Evolutionary conservation across 2,797 vertebrate genomes (phyloP).

Genomic region (Cygnus olor): DNA sequence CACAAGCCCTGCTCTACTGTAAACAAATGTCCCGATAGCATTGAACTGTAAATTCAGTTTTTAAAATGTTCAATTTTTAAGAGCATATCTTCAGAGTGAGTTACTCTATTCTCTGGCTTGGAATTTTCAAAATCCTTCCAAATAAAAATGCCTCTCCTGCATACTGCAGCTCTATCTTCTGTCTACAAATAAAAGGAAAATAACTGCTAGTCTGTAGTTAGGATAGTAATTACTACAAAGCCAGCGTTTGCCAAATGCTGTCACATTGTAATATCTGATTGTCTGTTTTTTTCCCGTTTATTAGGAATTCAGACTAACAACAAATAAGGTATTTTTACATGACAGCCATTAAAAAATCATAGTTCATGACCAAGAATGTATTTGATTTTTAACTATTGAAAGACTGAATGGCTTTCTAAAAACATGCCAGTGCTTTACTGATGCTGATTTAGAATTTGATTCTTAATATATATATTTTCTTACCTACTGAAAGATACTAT

Average conservation of each 20-base stretch:
- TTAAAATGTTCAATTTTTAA: slow-evolving; percentile 14
- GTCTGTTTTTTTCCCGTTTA: neutral
- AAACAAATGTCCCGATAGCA: neutral
- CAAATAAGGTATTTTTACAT: neutral
- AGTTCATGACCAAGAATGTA: neutral
- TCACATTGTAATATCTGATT: neutral
- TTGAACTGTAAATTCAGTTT: slow-evolving; percentile 15
- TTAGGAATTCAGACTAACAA: neutral
- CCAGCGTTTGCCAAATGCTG: neutral
- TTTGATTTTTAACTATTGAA: slow-evolving; percentile 30
- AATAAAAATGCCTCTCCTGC: neutral
- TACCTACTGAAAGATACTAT: neutral
- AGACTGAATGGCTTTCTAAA: neutral
- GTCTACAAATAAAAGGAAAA: neutral
- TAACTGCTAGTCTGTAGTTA: neutral
- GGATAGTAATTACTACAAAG: neutral
- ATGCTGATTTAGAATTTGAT: neutral
- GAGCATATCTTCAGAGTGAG: neutral
- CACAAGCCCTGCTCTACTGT: slow-evolving; percentile 21
- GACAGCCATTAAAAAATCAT: neutral
- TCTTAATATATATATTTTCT: neutral
- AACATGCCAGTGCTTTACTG: neutral
- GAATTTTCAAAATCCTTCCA: slow-evolving; percentile 9
- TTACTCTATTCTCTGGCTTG: neutral
- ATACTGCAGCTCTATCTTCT: neutral